Percentiles rank a stretch among this genome's conserved stretches.
phyloP scores from a whole-genome alignment of 2,888 invertebrate species.

The Cephus pulcher region DNA sequence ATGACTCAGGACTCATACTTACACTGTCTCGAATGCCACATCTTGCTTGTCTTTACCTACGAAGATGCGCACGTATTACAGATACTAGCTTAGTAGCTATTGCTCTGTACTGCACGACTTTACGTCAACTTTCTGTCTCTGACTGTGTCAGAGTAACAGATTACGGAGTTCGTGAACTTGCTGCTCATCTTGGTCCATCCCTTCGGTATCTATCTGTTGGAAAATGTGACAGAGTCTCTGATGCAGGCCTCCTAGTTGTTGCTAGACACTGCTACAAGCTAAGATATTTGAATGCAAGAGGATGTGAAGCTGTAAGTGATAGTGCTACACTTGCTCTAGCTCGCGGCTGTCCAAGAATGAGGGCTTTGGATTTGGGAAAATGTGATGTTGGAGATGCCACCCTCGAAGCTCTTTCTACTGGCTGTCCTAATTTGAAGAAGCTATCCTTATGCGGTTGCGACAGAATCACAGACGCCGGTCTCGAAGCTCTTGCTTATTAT shows the following conservation, averaged over 20 bases:
- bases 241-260: slow-evolving; percentile 88
- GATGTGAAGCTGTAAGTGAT: slow-evolving; percentile 94
- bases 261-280: slow-evolving; percentile 90
- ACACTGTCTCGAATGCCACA: slow-evolving; percentile 90
- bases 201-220: slow-evolving; percentile 92
- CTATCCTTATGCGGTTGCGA: slow-evolving; percentile 92
- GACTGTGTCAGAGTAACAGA: slow-evolving; percentile 92
- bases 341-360: slow-evolving; percentile 84
- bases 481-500: slow-evolving; percentile 89
- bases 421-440: slow-evolving; percentile 91
- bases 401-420: slow-evolving; percentile 85
- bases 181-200: slow-evolving; percentile 85
- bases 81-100: slow-evolving; percentile 93
- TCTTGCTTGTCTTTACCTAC: slow-evolving; percentile 85
- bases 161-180: slow-evolving; percentile 90
- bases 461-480: slow-evolving; percentile 88
- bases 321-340: slow-evolving; percentile 90
- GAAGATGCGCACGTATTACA: slow-evolving; percentile 89
- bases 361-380: slow-evolving; percentile 92
- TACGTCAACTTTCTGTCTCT: slow-evolving; percentile 89
- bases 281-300: slow-evolving; percentile 89
- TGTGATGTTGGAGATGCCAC: slow-evolving; percentile 94
- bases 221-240: slow-evolving; percentile 92
- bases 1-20: slow-evolving; percentile 85
- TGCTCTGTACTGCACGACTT: slow-evolving; percentile 86